phyloP scores from a whole-genome alignment of 2,113 vertebrate genomes.

The Otocyon megalotis region DNA sequence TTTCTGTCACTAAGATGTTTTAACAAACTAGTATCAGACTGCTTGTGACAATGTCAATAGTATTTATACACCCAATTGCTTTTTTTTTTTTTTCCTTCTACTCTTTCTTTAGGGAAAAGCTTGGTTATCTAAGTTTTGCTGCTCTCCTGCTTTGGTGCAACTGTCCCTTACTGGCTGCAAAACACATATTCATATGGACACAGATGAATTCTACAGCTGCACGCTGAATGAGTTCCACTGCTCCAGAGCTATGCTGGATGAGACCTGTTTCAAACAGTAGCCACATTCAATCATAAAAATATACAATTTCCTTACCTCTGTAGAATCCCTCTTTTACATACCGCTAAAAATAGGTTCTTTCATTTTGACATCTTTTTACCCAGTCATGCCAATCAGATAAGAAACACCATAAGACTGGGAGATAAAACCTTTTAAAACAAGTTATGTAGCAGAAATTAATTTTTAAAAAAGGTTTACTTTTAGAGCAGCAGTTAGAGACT shows the following conservation, averaged over 20 bases:
- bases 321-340: not conserved
- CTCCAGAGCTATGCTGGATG: not conserved
- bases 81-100: not conserved
- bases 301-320: not conserved
- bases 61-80: not conserved
- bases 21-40: not conserved
- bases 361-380: slow-evolving; percentile 36
- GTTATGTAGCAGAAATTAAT: slow-evolving; percentile 44
- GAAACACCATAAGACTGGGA: not conserved
- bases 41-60: not conserved
- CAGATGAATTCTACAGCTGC: not conserved
- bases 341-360: slow-evolving; percentile 40
- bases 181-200: not conserved
- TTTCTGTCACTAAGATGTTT: not conserved
- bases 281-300: slow-evolving; percentile 9
- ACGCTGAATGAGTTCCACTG: not conserved
- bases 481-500: slow-evolving; percentile 78
- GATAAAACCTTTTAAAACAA: slow-evolving; percentile 46
- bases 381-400: slow-evolving; percentile 40
- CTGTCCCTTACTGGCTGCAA: not conserved
- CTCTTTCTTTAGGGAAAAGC: not conserved
- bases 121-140: not conserved
- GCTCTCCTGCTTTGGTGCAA: not conserved
- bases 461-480: slow-evolving; percentile 39
- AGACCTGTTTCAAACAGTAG: not conserved